Evolutionary conservation across 2,888 invertebrate species (phyloP), one percentile per base, ranked within the genome.

Genomic region (Spialia ferax): DNA sequence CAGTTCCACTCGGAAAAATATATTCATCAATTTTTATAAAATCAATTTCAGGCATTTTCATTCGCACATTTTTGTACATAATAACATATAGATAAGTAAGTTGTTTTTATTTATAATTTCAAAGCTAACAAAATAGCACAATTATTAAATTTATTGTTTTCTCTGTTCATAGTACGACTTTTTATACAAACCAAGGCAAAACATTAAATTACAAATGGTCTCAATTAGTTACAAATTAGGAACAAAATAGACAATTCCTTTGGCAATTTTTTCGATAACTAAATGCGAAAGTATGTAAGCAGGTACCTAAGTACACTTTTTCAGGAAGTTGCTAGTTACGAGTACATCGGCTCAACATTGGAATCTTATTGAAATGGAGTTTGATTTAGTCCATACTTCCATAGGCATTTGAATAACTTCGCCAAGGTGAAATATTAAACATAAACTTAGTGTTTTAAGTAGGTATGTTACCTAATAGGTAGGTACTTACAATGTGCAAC

Each of bases 11-110:
- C 88, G 93, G 93, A 93, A 93, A 87, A 93, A 92, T 91, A 91
- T 92, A 89, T 93, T 92, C 89, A 90, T 92, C 89, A 90, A 90
- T 92, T 93, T 89, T 90, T 91, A 91, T 89, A 93, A 93, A 93
- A 93, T 91, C 92, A 93, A 89, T 91, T 84, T 90, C 87, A 92
- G 93, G 91, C 93, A 89, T 87, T 87, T 87, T 84, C 48, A 85
- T 87, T 90, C 87, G 90, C 91, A 90, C 87, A 88, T 86, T 90
- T 91, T 90, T 91, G 88, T 92, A 93, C 91, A 92, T 86, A 88
- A 87, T 85, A 87, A 61, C 61, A 67, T 67, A 48, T 42, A n/a
- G n/a, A n/a, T n/a, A 68, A 22, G 38, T 63, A 35, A 20, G 48
- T 50, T 22, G 52, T 20, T 79, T 82, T 81, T 75, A 79, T 74